Evolutionary conservation across 1,140 invertebrate species (phyloP).

Genomic region (Neoseiulus cucumeris): DNA sequence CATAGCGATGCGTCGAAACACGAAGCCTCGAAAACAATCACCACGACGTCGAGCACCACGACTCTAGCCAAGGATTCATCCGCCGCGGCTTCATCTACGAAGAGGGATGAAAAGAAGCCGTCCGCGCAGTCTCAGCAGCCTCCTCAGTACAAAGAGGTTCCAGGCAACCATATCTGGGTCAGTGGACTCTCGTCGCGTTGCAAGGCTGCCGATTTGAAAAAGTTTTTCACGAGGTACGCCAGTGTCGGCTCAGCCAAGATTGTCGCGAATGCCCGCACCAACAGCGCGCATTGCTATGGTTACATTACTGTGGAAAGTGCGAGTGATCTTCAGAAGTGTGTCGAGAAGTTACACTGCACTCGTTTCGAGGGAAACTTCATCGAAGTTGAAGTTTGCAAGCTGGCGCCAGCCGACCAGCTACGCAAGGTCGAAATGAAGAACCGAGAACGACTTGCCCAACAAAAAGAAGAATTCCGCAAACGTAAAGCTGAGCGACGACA

Average conservation of each 20-base stretch:
- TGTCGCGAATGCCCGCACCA: background rate
- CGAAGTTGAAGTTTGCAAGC: background rate
- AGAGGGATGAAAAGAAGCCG: background rate
- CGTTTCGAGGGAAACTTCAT: conserved; percentile 4
- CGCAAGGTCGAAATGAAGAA: conserved; percentile 7
- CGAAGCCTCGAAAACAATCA: background rate
- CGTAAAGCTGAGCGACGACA: background rate
- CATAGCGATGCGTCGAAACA: background rate
- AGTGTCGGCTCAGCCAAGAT: conserved; percentile 1
- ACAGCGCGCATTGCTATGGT: background rate
- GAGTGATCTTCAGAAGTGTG: background rate
- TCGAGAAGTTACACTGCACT: background rate
- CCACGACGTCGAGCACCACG: background rate
- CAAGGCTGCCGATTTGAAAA: conserved; percentile 7
- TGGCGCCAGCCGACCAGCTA: background rate
- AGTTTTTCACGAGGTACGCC: background rate
- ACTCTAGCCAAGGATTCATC: background rate
- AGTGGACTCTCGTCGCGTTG: conserved; percentile 1
- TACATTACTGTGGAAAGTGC: background rate
- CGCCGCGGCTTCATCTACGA: background rate
- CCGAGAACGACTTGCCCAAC: background rate
- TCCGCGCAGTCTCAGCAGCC: background rate
- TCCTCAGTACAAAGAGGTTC: background rate
- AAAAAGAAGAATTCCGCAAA: conserved; percentile 2
- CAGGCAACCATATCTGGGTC: background rate